Conservation (phyloP, 37 sponge, comb jelly and placozoan species). For the Diacarnus erythraeanus region DNA sequence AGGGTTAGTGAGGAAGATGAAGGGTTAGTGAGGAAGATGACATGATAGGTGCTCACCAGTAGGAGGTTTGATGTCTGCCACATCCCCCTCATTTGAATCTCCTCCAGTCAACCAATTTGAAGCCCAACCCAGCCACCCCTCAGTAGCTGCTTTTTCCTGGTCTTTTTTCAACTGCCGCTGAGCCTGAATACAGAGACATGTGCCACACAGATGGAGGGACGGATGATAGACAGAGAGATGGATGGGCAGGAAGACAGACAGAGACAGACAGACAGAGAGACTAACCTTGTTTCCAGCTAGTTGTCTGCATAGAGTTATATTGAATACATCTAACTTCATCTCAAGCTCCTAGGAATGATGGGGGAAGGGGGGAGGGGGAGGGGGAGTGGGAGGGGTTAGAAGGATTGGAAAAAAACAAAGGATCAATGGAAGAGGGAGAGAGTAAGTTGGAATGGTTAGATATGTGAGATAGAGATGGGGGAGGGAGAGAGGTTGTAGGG, state of each 20-base stretch:
- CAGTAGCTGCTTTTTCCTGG: background rate
- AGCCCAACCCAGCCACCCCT: slow-evolving; percentile 39
- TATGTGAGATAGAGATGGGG: background rate
- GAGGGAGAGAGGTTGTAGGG: background rate
- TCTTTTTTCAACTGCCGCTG: slow-evolving; percentile 10
- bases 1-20: no score
- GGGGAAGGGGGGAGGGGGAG: background rate
- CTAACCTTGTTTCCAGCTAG: slow-evolving; percentile 63
- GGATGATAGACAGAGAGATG: background rate
- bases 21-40: no score
- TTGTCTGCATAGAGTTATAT: slow-evolving; percentile 61
- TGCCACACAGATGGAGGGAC: no score
- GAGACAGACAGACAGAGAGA: background rate
- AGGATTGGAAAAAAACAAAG: background rate
- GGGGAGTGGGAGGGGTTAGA: background rate
- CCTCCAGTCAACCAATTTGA: slow-evolving; percentile 22
- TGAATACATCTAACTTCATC: slow-evolving; percentile 58
- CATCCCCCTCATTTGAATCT: background rate
- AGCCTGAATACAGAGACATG: no score
- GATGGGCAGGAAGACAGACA: background rate
- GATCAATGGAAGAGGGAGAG: background rate
- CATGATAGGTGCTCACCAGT: slow-evolving; percentile 6
- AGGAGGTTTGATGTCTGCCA: background rate
- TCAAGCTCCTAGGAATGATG: slow-evolving; percentile 55
- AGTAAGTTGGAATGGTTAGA: background rate